Base-by-base conservation (phyloP, 1,140 invertebrate species). In the Tetragonula clypearis region DNA sequence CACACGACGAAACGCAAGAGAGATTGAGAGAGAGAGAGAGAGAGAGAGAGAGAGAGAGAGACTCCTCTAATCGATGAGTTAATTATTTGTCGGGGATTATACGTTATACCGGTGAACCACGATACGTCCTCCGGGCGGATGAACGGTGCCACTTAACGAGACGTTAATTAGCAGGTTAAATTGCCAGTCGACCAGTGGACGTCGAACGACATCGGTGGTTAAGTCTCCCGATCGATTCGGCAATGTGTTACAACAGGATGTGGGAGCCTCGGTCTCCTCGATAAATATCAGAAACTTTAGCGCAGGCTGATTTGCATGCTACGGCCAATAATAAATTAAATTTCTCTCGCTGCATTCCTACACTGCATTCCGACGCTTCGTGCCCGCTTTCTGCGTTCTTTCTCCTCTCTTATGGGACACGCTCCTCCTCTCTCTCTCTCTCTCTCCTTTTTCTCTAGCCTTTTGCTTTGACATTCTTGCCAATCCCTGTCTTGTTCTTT, bases 221-320 rank as follows among this genome's bases (percentile, higher is more conserved):
- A 56, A 62, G 56, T 14, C 58, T 56, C 41, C 35, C 41, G 23
- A 87, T 88, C 87, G 72, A 86, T 88, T 80, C 62, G 11, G 11
- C 66, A 69, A 86, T 84, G 80, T 86, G 85, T 89, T 87, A 78
- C 83, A 89, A n/a, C 77, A 77, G 84, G 79, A 89, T 88, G 65
- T 66, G n/a, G 17, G 30, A 30, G 15, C 14, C 6, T 69, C 60
- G 60, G 60, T 85, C 65, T 72, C 66, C 41, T n/a, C 8, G 58
- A 77, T 80, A 84, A 81, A 84, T 86, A 79, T 55, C 41, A 21
- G 81, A 35, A 49, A 30, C 30, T 30, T 30, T 41, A 77, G 49
- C 3, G n/a, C 19, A 12, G 62, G 17, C 30, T 79, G 78, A 78
- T 88, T 88, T 85, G 69, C 82, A 71, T 81, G 68, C 62, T 83